These are phyloP conservation scores for Eutolmus rufibarbis DNA, from an alignment of 2,888 invertebrate genomes.

Conservation along the genomic window DNA sequence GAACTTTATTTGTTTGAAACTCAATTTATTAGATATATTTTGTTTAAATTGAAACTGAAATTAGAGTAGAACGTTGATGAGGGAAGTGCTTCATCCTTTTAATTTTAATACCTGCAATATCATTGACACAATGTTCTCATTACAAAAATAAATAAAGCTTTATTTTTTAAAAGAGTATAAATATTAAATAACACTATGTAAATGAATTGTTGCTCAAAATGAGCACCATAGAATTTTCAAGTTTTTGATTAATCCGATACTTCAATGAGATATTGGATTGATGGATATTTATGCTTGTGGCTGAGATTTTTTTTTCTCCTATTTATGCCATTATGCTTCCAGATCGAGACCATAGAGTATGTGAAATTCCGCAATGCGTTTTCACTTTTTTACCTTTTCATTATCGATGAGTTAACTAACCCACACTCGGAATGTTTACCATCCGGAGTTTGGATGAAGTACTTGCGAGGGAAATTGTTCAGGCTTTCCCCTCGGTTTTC, in stretches of 20 bases:
- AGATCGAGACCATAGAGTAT: background rate
- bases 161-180: background rate
- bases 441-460: conserved; percentile 10
- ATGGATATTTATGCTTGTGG: background rate
- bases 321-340: background rate
- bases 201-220: background rate
- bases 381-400: background rate
- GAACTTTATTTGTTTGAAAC: too few relatives aligned
- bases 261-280: background rate
- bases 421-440: background rate
- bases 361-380: conserved; percentile 1
- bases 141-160: background rate
- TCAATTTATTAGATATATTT: too few relatives aligned
- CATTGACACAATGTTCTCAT: background rate
- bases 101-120: too few relatives aligned
- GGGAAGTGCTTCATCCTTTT: too few relatives aligned
- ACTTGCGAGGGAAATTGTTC: conserved; percentile 3
- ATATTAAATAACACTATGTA: background rate
- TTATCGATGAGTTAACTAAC: conserved; percentile 23
- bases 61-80: too few relatives aligned
- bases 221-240: background rate
- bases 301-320: background rate
- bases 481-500: background rate
- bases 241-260: background rate
- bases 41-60: too few relatives aligned